phyloP scores from a whole-genome alignment of 1,140 invertebrate genomes.

The Drosophila santomea region DNA sequence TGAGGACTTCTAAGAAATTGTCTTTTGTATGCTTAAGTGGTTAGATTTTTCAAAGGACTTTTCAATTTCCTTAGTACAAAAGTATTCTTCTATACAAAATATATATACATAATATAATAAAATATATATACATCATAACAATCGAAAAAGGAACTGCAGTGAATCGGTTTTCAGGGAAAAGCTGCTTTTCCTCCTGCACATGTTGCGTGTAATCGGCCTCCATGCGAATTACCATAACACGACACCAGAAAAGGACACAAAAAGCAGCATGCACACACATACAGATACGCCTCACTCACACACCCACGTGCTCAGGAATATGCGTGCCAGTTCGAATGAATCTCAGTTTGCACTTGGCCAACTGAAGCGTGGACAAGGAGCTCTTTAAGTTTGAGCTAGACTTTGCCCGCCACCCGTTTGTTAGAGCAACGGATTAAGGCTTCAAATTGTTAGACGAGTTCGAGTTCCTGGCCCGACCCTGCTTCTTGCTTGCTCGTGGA shows the following conservation, averaged over 20 bases:
- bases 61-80: too few species aligned
- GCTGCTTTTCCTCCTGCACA: constrained; percentile 62
- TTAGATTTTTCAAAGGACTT: too few species aligned
- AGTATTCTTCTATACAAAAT: too few species aligned
- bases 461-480: constrained; percentile 29
- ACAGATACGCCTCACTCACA: not conserved
- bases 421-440: constrained; percentile 66
- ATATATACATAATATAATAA: too few species aligned
- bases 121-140: not conserved
- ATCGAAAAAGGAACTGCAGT: not conserved
- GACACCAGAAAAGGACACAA: constrained; percentile 57
- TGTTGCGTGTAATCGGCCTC: constrained; percentile 75
- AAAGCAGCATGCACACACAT: constrained; percentile 13
- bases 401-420: not conserved
- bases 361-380: constrained; percentile 50
- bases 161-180: constrained; percentile 6
- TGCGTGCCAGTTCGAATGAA: constrained; percentile 41
- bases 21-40: too few species aligned
- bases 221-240: constrained; percentile 82
- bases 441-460: constrained; percentile 67
- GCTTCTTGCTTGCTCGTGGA: constrained; percentile 21
- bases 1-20: too few species aligned
- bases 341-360: constrained; percentile 55
- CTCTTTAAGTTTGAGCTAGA: constrained; percentile 23
- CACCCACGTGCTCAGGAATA: constrained; percentile 13